Percentiles rank a stretch among this genome's conserved stretches.
Evolutionary conservation across 2,797 vertebrate genomes (phyloP).

Genomic region (Ceyx erithaca): DNA sequence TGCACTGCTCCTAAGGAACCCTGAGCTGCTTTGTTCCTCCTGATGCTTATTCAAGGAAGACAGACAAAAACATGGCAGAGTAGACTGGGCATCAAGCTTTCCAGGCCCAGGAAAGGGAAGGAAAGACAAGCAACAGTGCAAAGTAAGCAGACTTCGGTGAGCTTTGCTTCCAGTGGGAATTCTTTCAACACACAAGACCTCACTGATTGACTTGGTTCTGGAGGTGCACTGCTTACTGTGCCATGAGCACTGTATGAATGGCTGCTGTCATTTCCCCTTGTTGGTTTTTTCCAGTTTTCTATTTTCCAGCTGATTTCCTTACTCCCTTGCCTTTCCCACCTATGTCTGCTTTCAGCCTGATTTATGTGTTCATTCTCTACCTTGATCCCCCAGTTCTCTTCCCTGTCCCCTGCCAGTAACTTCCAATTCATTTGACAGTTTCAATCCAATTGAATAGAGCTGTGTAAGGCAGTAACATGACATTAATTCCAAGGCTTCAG

Average conservation of each 20-base stretch:
- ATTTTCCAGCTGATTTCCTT: conserved; percentile 1
- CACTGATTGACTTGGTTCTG: neutral
- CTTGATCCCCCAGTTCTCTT: neutral
- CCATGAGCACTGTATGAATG: neutral
- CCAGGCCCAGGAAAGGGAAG: neutral
- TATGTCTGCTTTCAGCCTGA: neutral
- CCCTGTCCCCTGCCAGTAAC: neutral
- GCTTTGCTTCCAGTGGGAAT: neutral
- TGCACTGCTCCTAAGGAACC: neutral
- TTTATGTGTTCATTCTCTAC: neutral
- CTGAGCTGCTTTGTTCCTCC: neutral
- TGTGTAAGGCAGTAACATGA: neutral
- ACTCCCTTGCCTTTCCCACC: neutral
- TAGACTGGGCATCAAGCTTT: neutral
- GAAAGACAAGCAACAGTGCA: neutral
- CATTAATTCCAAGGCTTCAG: neutral
- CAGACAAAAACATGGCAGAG: neutral
- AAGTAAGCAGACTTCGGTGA: neutral
- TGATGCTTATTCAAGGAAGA: neutral
- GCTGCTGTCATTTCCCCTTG: neutral
- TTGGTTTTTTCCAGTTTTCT: neutral
- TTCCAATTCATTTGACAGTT: neutral
- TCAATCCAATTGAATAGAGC: neutral
- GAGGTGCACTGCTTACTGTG: neutral
- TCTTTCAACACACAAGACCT: neutral